Percentiles rank a stretch among this genome's conserved stretches.
Evolutionary conservation across 2,113 vertebrate species (phyloP).

Genomic region (Tragelaphus scriptus): DNA sequence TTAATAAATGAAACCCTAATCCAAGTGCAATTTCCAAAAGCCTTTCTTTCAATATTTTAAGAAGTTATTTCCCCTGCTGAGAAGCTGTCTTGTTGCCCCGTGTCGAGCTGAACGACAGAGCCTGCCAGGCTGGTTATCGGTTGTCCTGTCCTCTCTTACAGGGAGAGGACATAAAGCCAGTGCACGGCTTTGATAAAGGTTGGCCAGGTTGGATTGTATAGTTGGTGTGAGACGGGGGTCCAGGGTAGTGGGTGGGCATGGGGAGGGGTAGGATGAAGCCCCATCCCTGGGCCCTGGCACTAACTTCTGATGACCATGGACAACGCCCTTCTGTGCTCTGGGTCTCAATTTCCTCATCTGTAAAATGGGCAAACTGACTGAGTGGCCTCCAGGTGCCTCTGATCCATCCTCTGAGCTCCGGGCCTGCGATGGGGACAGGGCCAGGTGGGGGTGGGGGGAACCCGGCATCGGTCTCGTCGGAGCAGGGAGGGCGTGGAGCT

Average conservation of each 20-base stretch:
- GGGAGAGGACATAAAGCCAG: neutral
- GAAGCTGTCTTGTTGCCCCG: rapidly evolving
- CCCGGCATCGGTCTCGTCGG: neutral
- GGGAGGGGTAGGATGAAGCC: no score
- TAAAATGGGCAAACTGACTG: neutral
- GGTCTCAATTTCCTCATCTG: neutral
- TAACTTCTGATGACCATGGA: no score
- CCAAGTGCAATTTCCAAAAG: neutral
- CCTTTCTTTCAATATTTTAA: conserved; percentile 37
- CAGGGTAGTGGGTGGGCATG: rapidly evolving
- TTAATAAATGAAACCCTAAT: conserved; percentile 41
- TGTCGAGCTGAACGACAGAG: rapidly evolving
- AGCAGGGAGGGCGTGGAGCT: no score
- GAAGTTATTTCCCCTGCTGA: neutral
- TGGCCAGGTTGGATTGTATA: rapidly evolving
- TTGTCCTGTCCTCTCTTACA: neutral
- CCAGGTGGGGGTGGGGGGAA: neutral
- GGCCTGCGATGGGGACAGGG: rapidly evolving
- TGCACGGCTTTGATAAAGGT: rapidly evolving
- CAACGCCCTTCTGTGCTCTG: neutral
- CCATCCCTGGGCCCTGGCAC: neutral
- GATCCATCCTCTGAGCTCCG: neutral
- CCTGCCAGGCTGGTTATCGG: rapidly evolving
- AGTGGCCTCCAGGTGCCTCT: neutral
- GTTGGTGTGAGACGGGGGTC: rapidly evolving